These are phyloP conservation scores for Drosophila littoralis DNA, from an alignment of 1,140 invertebrate genomes.

Conservation along the genomic window DNA sequence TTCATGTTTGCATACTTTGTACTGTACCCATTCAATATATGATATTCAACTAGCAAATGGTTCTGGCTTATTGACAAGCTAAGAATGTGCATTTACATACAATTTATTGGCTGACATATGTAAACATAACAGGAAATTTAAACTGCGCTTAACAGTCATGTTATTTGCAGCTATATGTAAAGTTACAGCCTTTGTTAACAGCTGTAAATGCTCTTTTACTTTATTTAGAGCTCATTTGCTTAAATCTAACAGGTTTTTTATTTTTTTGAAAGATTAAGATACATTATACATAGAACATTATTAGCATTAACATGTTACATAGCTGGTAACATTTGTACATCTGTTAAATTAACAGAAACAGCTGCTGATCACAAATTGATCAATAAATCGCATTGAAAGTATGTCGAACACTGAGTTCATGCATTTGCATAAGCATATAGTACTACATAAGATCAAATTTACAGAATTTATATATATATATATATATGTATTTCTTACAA, in stretches of 20 bases:
- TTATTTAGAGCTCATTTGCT: too few species aligned
- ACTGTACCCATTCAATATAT: slow-evolving; percentile 23
- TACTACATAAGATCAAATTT: slow-evolving; percentile 11
- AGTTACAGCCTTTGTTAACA: too few species aligned
- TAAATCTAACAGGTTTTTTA: background rate
- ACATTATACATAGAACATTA: too few species aligned
- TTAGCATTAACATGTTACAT: background rate
- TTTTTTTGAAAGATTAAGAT: background rate
- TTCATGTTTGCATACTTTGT: slow-evolving; percentile 36
- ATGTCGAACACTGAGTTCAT: slow-evolving; percentile 1
- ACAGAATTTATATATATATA: slow-evolving; percentile 10
- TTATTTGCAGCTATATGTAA: background rate
- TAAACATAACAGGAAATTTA: too few species aligned
- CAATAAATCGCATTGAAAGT: background rate
- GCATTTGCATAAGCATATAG: background rate
- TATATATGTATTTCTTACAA: slow-evolving; percentile 15
- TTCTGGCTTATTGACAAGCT: slow-evolving; percentile 9
- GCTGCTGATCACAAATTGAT: slow-evolving; percentile 1
- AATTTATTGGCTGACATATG: too few species aligned
- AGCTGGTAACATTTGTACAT: too few species aligned
- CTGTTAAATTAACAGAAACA: too few species aligned
- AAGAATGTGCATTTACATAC: too few species aligned
- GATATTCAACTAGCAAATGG: background rate
- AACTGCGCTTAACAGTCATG: background rate
- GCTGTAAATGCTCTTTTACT: too few species aligned